A percentile compares a stretch with the other conserved stretches of the same genome.
These are phyloP conservation scores for Monochamus saltuarius DNA, from an alignment of 1,140 invertebrate species.

Conservation along the genomic window DNA sequence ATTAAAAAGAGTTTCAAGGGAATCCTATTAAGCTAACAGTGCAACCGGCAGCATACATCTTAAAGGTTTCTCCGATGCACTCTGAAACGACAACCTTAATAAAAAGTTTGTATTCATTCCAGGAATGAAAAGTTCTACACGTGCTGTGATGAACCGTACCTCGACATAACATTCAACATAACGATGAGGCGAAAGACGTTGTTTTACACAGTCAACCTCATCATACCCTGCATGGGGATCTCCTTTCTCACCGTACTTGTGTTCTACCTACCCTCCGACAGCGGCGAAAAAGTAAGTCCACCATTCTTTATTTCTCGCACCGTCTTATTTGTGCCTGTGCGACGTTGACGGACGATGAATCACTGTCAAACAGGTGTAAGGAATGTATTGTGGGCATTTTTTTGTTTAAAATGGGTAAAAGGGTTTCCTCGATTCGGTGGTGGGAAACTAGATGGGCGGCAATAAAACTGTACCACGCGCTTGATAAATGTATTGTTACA, in stretches of 20 bases:
- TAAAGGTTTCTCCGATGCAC: no score
- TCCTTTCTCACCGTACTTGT: conserved; percentile 98
- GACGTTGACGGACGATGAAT: background rate
- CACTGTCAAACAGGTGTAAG: background rate
- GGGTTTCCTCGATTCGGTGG: background rate
- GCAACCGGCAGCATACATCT: no score
- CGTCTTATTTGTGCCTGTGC: background rate
- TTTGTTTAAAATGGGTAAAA: background rate
- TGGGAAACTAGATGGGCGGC: background rate
- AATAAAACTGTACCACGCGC: no score
- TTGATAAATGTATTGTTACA: no score
- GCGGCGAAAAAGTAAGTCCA: conserved; percentile 91
- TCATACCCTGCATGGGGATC: conserved; percentile 96
- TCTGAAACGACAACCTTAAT: no score
- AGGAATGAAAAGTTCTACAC: conserved; percentile 95
- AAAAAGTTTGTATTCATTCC: conserved; percentile 36
- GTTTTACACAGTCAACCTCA: conserved; percentile 97
- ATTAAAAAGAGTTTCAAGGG: no score
- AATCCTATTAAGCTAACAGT: no score
- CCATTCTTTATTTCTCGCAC: background rate
- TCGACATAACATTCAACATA: conserved; percentile 99
- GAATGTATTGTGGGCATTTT: background rate
- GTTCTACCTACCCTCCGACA: conserved; percentile 98
- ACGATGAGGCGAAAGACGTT: conserved; percentile 95
- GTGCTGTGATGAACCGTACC: conserved; percentile 93